These are phyloP conservation scores for Slavum lentiscoides DNA, from an alignment of 2,888 invertebrate species.

Conservation along the genomic window DNA sequence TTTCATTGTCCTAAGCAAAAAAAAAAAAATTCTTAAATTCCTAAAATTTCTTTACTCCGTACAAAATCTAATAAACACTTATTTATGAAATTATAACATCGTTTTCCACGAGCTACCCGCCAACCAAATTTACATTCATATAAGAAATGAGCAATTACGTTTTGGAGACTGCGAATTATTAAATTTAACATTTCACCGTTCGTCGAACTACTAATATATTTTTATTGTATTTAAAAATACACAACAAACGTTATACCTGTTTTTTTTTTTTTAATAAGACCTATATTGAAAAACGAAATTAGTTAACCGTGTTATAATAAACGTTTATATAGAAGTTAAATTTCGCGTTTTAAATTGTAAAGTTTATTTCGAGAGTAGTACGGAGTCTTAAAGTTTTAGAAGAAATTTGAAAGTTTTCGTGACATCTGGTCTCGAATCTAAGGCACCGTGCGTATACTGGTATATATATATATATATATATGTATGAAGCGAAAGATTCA, in stretches of 20 bases:
- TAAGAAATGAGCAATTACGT: too few species aligned
- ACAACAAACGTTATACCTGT: not conserved
- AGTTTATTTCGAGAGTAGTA: conserved; percentile 1
- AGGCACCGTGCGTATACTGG: not conserved
- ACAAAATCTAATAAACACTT: too few species aligned
- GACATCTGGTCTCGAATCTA: conserved; percentile 38
- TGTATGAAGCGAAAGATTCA: conserved; percentile 1
- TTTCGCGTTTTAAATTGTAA: not conserved
- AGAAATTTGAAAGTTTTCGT: conserved; percentile 38
- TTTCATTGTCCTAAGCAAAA: too few species aligned
- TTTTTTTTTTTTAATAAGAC: not conserved
- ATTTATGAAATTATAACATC: too few species aligned
- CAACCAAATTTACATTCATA: too few species aligned
- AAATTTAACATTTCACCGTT: too few species aligned
- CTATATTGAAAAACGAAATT: not conserved
- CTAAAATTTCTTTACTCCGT: too few species aligned
- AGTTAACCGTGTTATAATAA: not conserved
- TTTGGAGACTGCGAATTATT: too few species aligned
- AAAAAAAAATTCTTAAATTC: too few species aligned
- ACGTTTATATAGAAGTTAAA: not conserved
- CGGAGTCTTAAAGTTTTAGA: conserved; percentile 4
- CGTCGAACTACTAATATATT: too few species aligned
- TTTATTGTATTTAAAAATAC: too few species aligned
- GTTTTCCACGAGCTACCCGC: too few species aligned
- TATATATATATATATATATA: not conserved